Base-by-base conservation (phyloP, 2,113 vertebrate genomes). In the pig (Sus scrofa) region DNA sequence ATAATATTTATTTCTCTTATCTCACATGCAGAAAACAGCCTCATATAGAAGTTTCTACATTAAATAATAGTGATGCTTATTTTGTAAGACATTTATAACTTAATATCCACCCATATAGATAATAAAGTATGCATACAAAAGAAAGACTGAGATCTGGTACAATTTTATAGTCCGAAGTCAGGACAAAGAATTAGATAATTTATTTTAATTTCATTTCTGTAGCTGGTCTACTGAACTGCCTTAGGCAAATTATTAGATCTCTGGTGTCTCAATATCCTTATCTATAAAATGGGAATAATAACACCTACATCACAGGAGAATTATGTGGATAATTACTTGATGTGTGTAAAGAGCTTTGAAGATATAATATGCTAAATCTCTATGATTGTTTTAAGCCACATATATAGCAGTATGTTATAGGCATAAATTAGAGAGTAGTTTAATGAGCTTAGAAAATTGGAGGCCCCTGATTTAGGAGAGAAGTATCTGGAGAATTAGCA, bases 261-360 rank as follows among this genome's bases (percentile, higher is more conserved):
- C 81, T 90, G 63, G 89, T 85, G 95, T 94, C 92, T 97, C 77
- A 90, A 90, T 94, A 94, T 92, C 71, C 39, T 96, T 95, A 95
- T 97, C 93, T 96, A 75, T 98, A 96, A 88, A 98, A 97, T 94
- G 87, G 98, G 96, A 97, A 96, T 97, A 93, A 95, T 89, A 95
- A 88, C 75, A 95, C 56, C 85, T 85, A 54, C 30, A 70, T 87
- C 95, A 86, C 56, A 78, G 30, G 89, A 89, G 79, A 90, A 44
- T 94, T 97, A 92, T 96, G 63, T 78, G 77, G 67, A 86, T 94
- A 97, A 98, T 96, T 95, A 92, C 86, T 95, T 95, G 89, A 97
- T 91, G 73, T 82, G 74, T 92, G 37, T 62, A 92, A 86, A 97
- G 94, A 96, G 89, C 75, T 94, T 86, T 74, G 73, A 97, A 92